Evolutionary conservation across 1,140 invertebrate genomes (phyloP).

Genomic region (Euborellia annulipes): DNA sequence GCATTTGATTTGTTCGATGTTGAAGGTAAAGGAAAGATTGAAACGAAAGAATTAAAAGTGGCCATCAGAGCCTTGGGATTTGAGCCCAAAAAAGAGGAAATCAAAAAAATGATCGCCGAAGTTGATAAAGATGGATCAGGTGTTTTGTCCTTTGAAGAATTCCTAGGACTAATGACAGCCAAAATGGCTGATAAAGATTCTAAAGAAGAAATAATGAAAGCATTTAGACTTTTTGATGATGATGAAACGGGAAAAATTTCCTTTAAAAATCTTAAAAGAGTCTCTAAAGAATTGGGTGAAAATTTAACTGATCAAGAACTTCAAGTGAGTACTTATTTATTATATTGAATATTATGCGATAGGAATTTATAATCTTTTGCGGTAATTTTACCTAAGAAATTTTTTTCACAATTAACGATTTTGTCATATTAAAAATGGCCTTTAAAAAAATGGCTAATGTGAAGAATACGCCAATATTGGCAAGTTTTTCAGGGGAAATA

Average conservation of each 20-base stretch:
- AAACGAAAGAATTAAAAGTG: slow-evolving; percentile 83
- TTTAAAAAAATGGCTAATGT: too few relatives aligned
- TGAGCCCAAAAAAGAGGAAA: slow-evolving; percentile 93
- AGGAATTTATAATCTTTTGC: not conserved
- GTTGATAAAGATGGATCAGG: slow-evolving; percentile 71
- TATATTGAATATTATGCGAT: slow-evolving; percentile 2
- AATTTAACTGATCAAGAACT: slow-evolving; percentile 91
- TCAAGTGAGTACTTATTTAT: slow-evolving; percentile 23
- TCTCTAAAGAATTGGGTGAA: slow-evolving; percentile 89
- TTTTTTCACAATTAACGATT: too few relatives aligned
- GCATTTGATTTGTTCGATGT: slow-evolving; percentile 92
- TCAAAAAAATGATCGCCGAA: slow-evolving; percentile 84
- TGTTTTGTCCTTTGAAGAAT: slow-evolving; percentile 76
- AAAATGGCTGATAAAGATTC: slow-evolving; percentile 94
- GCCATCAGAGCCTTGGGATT: slow-evolving; percentile 85
- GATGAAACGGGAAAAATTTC: slow-evolving; percentile 89
- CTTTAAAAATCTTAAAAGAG: slow-evolving; percentile 88
- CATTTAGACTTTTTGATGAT: slow-evolving; percentile 89
- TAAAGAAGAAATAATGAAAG: slow-evolving; percentile 91
- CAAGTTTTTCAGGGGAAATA: too few relatives aligned
- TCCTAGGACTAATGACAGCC: slow-evolving; percentile 77
- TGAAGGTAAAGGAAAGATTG: slow-evolving; percentile 70
- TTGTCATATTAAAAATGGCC: too few relatives aligned
- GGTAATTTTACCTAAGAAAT: slow-evolving; percentile 3
- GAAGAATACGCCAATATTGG: too few relatives aligned